Base-by-base conservation (phyloP, 1,140 invertebrate genomes). In the Archegozetes longisetosus region DNA sequence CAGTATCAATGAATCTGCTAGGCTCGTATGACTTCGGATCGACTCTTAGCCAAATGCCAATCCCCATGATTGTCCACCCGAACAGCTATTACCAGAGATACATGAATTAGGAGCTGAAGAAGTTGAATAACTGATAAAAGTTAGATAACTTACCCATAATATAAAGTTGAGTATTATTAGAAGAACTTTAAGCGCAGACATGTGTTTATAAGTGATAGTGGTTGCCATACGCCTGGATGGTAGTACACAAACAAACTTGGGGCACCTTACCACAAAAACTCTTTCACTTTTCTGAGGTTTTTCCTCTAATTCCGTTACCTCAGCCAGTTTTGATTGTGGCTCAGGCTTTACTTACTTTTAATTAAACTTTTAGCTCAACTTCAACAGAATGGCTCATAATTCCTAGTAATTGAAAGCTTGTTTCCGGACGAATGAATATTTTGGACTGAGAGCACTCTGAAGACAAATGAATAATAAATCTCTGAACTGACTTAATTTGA, bases 11-110 rank as follows among this genome's bases (percentile, higher is more conserved):
- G 51, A 48, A 63, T 6, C 51, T 17, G 28, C 53, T 56, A 14
- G 59, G 53, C 29, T 64, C 62, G 50, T 64, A 64, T 26, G 63
- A 56, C 27, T 64, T 64, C 14, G 62, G 62, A 59, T 64, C 62
- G 17, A 56, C 53, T 20, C 63, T 24, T 4, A 62, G 52, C 62
- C 62, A 64, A 17, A 64, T 56, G 22, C 62, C 62, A 1, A 64
- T 64, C n/a, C 62, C 62, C 25, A 64, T 26, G 6, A 62, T 52
- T 9, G 55, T 54, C 32, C 61, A 24, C 12, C 62, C 62, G 2
- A 63, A 26, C 17, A 52, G 53, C 61, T 62, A 40, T 40, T 40
- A 17, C n/a, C n/a, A n/a, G n/a, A n/a, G n/a, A n/a, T n/a, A n/a
- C n/a, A n/a, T n/a, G n/a, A n/a, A n/a, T n/a, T n/a, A n/a, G n/a